These are phyloP conservation scores for Eupithecia subfuscata DNA, from an alignment of 2,888 invertebrate genomes.

Conservation along the genomic window DNA sequence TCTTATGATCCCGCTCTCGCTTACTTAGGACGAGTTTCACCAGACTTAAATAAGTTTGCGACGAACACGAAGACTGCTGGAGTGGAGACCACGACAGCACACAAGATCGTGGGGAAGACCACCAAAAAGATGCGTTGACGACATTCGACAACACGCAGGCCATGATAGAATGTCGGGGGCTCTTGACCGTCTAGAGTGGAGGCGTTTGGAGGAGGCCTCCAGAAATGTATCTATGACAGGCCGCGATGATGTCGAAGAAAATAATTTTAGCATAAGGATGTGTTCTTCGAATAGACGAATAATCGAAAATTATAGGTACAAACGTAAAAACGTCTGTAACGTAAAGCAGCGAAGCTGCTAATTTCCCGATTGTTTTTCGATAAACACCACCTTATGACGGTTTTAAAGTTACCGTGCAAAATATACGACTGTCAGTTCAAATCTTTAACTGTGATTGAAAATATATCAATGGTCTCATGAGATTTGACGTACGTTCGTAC, in stretches of 20 bases:
- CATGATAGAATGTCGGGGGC: too few species aligned
- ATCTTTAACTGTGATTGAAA: not conserved
- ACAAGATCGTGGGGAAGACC: too few species aligned
- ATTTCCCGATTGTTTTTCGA: not conserved
- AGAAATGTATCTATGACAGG: too few species aligned
- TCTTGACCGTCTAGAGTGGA: too few species aligned
- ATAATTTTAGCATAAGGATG: not conserved
- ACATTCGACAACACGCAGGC: too few species aligned
- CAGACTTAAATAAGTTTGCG: not conserved
- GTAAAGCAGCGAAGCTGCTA: not conserved
- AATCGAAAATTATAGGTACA: too few species aligned
- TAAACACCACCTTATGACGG: not conserved
- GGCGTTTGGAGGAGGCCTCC: too few species aligned
- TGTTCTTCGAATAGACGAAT: not conserved
- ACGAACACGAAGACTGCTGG: too few species aligned
- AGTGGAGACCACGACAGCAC: too few species aligned
- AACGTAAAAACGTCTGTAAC: too few species aligned
- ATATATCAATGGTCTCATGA: not conserved
- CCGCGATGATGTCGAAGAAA: not conserved
- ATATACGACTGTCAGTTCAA: not conserved
- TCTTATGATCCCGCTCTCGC: constrained; percentile 11
- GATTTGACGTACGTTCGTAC: not conserved
- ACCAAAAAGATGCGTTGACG: too few species aligned
- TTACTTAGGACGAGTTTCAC: not conserved
- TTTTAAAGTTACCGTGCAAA: not conserved